A percentile compares a stretch with the other conserved stretches of the same genome.
These are phyloP conservation scores for Columba janthina DNA, from an alignment of 2,113 vertebrate species.

Conservation along the genomic window DNA sequence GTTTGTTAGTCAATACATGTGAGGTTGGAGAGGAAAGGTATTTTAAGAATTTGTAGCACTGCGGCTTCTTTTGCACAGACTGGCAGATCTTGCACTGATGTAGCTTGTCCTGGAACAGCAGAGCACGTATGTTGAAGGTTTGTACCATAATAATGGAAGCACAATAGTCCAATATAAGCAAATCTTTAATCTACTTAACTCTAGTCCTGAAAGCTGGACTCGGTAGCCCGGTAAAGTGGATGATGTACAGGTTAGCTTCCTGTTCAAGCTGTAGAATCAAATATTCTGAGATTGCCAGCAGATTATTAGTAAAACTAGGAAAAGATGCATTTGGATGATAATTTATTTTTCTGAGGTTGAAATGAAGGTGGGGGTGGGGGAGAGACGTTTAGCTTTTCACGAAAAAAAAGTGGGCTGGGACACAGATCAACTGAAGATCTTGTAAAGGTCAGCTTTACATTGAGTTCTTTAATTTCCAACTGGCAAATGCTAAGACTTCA, in stretches of 20 bases:
- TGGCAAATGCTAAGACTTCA: not conserved
- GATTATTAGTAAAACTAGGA: not conserved
- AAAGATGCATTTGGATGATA: not conserved
- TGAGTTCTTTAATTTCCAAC: not conserved
- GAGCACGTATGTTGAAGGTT: not conserved
- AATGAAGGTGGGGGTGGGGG: not conserved
- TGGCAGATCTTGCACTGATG: not conserved
- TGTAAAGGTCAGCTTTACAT: not conserved
- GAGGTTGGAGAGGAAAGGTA: not conserved
- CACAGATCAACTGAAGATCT: not conserved
- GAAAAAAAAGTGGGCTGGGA: not conserved
- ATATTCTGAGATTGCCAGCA: not conserved
- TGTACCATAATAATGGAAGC: not conserved
- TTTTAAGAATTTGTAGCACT: not conserved
- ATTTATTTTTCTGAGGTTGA: constrained; percentile 1
- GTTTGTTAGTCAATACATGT: not conserved
- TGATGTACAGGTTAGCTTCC: not conserved
- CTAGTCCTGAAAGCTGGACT: not conserved
- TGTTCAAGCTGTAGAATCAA: not conserved
- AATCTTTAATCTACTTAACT: not conserved
- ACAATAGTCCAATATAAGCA: not conserved
- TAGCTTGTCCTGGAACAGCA: not conserved
- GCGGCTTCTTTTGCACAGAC: constrained; percentile 5
- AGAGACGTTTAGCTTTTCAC: not conserved
- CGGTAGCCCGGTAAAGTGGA: not conserved